These are phyloP conservation scores for Uropsilus gracilis DNA, from an alignment of 2,113 vertebrate species.

Conservation along the genomic window DNA sequence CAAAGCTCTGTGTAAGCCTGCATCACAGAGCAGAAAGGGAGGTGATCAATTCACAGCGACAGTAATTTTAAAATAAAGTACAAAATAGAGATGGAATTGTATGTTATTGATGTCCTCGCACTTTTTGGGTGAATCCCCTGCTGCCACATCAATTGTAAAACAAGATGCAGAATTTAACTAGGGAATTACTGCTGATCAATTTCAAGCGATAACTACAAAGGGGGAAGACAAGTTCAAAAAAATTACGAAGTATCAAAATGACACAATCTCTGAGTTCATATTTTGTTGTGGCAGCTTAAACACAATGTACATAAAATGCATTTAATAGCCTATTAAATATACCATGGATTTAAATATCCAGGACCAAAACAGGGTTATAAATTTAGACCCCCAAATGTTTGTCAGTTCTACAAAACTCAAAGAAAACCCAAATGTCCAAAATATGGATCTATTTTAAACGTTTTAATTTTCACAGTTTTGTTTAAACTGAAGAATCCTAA, in stretches of 20 bases:
- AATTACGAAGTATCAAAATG: background rate
- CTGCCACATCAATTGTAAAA: slow-evolving; percentile 26
- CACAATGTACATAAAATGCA: too few species aligned
- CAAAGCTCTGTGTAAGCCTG: background rate
- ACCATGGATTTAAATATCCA: background rate
- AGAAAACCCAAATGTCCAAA: background rate
- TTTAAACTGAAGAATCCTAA: slow-evolving; percentile 10
- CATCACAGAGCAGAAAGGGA: background rate
- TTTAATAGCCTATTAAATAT: background rate
- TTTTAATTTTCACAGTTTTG: background rate
- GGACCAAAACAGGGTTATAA: background rate
- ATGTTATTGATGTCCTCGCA: background rate
- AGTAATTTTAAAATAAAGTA: background rate
- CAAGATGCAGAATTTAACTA: slow-evolving; percentile 13
- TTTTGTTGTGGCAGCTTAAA: slow-evolving; percentile 27
- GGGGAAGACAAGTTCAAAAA: background rate
- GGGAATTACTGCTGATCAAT: slow-evolving; percentile 12
- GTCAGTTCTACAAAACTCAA: background rate
- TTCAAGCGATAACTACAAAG: slow-evolving; percentile 16
- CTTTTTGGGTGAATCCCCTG: background rate
- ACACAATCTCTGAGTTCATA: background rate
- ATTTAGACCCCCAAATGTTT: background rate
- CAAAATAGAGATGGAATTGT: slow-evolving; percentile 9
- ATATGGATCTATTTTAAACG: background rate
- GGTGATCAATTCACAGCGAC: background rate